Evolutionary conservation across 2,888 invertebrate species (phyloP).

Genomic region (Fragum whitleyi): DNA sequence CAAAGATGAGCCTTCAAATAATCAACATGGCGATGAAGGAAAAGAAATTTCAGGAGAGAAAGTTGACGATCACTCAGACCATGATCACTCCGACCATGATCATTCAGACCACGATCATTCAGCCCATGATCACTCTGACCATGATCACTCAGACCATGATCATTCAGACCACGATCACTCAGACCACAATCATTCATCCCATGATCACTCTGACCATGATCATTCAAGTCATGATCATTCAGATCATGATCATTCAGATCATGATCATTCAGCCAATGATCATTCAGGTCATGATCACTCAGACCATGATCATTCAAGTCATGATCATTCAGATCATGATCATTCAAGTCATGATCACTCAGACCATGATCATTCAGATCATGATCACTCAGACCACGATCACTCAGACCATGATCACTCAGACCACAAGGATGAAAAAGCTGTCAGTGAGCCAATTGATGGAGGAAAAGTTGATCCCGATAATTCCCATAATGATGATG

Average conservation of each 20-base stretch:
- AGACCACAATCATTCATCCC: constrained; percentile 2
- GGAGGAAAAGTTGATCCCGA: not conserved
- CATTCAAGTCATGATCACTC: constrained; percentile 7
- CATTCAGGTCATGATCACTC: constrained; percentile 5
- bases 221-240: not conserved
- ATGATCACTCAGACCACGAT: constrained; percentile 12
- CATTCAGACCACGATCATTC: constrained; percentile 15
- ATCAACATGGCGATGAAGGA: constrained; percentile 3
- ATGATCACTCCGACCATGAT: constrained; percentile 14
- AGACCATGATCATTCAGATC: constrained; percentile 9
- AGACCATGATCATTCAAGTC: constrained; percentile 5
- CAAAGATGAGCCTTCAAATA: not conserved
- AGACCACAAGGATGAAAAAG: not conserved
- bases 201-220: constrained; percentile 22
- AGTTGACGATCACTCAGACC: constrained; percentile 24
- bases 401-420: not conserved
- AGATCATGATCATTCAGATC: constrained; percentile 9
- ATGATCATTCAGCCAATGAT: not conserved
- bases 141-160: not conserved
- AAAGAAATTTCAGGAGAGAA: not conserved
- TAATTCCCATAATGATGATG: not conserved
- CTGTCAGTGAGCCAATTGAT: not conserved
- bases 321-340: not conserved
- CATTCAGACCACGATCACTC: constrained; percentile 1
- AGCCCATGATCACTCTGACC: constrained; percentile 15